Percentiles rank a stretch among this genome's conserved stretches.
These are phyloP conservation scores for Liparis tanakae DNA, from an alignment of 2,797 vertebrate species.

Conservation along the genomic window DNA sequence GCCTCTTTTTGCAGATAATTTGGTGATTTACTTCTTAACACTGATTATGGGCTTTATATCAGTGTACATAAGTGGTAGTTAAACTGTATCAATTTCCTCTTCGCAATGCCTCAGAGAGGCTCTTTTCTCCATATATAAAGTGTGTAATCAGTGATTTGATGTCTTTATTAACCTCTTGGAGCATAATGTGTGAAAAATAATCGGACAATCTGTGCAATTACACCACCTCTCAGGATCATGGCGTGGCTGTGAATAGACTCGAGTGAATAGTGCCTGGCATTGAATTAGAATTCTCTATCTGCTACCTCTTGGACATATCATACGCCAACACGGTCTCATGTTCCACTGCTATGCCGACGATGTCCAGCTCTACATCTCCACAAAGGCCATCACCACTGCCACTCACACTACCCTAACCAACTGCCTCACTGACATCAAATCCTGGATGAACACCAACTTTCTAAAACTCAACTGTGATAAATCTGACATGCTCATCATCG, in stretches of 20 bases:
- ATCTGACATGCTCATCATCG: no score
- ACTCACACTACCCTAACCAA: no score
- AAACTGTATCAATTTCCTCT: conserved; percentile 27
- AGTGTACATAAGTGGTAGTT: conserved; percentile 32
- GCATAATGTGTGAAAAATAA: conserved; percentile 70
- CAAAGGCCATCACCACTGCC: no score
- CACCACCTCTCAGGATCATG: conserved; percentile 42
- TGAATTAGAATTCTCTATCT: no score
- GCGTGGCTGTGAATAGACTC: conserved; percentile 30
- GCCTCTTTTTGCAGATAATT: conserved; percentile 1
- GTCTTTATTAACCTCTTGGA: conserved; percentile 64
- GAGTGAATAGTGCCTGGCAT: conserved; percentile 43
- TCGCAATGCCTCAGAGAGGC: conserved; percentile 23
- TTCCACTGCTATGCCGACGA: no score
- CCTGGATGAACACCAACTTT: no score
- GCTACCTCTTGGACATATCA: no score
- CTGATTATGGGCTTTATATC: conserved; percentile 36
- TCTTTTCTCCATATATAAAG: conserved; percentile 39
- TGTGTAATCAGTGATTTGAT: conserved; percentile 59
- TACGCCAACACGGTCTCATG: no score
- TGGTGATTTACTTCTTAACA: conserved; percentile 21
- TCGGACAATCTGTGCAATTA: conserved; percentile 60
- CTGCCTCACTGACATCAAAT: no score
- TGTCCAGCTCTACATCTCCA: no score
- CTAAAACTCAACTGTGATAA: no score